Evolutionary conservation across 2,888 invertebrate genomes (phyloP).

Genomic region (Odontomyia ornata): DNA sequence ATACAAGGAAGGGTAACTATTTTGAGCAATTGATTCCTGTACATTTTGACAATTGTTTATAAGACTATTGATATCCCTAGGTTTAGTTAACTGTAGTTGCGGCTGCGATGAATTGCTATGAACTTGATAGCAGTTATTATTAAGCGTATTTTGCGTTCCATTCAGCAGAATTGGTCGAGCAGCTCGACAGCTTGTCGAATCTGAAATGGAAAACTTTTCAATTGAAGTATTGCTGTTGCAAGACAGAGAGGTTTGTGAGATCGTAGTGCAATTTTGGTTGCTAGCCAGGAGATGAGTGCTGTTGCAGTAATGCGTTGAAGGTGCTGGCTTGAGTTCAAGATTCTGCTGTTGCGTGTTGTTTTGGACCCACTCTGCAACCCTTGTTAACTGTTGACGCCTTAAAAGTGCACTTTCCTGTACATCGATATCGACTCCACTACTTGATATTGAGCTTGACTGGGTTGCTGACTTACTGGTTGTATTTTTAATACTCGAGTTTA

Average conservation of each 20-base stretch:
- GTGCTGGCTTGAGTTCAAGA: constrained; percentile 44
- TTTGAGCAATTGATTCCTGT: constrained; percentile 45
- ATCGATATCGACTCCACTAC: constrained; percentile 58
- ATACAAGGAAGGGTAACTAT: constrained; percentile 18
- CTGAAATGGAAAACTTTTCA: constrained; percentile 16
- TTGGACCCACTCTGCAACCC: constrained; percentile 83
- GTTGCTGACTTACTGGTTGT: constrained; percentile 52
- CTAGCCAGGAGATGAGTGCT: neutral
- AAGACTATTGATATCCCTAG: constrained; percentile 55
- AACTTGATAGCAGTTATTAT: constrained; percentile 30
- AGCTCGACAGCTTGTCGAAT: neutral
- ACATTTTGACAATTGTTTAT: constrained; percentile 50
- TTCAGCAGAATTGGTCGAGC: neutral
- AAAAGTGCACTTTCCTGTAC: constrained; percentile 66
- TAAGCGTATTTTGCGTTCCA: neutral
- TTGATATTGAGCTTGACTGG: constrained; percentile 59
- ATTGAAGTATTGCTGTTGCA: constrained; percentile 17
- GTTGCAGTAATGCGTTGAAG: neutral
- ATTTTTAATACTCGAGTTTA: constrained; percentile 41
- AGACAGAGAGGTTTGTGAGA: constrained; percentile 1
- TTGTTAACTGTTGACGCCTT: constrained; percentile 71
- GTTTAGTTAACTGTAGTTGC: neutral
- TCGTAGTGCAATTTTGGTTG: constrained; percentile 11
- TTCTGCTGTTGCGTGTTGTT: constrained; percentile 68
- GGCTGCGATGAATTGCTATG: constrained; percentile 21